Evolutionary conservation across 2,888 invertebrate genomes (phyloP), one percentile per base, ranked within the genome.

Genomic region (Gisinianus flammeolus): DNA sequence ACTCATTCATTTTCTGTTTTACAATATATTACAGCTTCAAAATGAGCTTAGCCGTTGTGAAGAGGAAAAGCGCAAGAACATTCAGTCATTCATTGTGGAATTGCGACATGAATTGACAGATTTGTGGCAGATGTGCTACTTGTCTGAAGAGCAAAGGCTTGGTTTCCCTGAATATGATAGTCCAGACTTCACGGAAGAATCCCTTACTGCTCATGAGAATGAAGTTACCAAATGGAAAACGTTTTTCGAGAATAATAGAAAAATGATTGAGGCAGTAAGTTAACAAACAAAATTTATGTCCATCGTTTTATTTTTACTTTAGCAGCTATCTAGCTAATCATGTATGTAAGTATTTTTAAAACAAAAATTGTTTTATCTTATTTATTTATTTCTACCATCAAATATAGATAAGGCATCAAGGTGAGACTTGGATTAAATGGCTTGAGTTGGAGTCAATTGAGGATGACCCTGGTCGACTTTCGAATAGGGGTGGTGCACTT

Each of bases 391-490:
- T 22, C 5, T 56, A 8, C 8, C 16, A 44, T 56, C 56, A 56
- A 31, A 30, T 66, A 10, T 16, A 54, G 54, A n/a, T 30, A 2
- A 28, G 28, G 19, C 28, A 62, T 5, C 73, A 58, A 19, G 54
- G 70, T 1, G 35, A 22, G 8, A 56, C 56, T 33, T 77, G 77
- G 77, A 26, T 33, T 2, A 62, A 35, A 10, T 77, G 70, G 77
- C 22, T 77, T 6, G 70, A 77, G 22, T 64, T 77, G 26, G 77
- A 77, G 44, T 70, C 70, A 6, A 70, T 70, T 58, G 77, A 77
- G 28, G 77, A 77, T 71, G 77, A 77, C 28, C 70, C 70, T 12
- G 71, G 31, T 8, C 70, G 69, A 10, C 54, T 77, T 26, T 33
- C 70, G 1, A 77, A 77, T 54, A 30, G 77, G 19, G 77, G 77